Percentiles rank a stretch among this genome's conserved stretches.
These are phyloP conservation scores for Platynereis dumerilii DNA, from an alignment of 2,888 invertebrate genomes.

Conservation along the genomic window DNA sequence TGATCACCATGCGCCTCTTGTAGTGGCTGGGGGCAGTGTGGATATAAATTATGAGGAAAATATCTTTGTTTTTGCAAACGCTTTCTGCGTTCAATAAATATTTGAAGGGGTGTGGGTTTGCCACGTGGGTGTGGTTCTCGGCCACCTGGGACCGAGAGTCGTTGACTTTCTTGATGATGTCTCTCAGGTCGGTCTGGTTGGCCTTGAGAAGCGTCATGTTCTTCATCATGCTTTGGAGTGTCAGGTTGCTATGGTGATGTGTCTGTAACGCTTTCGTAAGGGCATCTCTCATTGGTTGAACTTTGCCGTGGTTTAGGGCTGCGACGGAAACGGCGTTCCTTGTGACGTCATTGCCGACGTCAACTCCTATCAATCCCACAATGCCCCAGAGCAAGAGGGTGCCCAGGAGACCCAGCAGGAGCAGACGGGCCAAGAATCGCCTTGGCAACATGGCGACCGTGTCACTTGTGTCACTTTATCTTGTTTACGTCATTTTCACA, in stretches of 20 bases:
- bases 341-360: too few relatives aligned
- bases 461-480: too few relatives aligned
- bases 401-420: too few relatives aligned
- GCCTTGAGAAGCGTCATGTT: constrained; percentile 26
- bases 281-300: background rate
- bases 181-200: constrained; percentile 19
- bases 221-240: constrained; percentile 14
- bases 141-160: background rate
- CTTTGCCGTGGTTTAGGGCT: too few relatives aligned
- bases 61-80: constrained; percentile 40
- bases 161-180: constrained; percentile 22
- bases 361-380: too few relatives aligned
- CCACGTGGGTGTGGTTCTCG: constrained; percentile 9
- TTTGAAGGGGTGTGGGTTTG: constrained; percentile 48
- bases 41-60: constrained; percentile 56
- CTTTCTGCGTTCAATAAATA: constrained; percentile 46
- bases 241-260: constrained; percentile 26
- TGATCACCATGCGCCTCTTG: constrained; percentile 56
- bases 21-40: constrained; percentile 59
- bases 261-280: constrained; percentile 4
- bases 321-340: too few relatives aligned
- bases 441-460: too few relatives aligned
- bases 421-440: too few relatives aligned
- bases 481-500: too few relatives aligned
- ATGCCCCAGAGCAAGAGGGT: too few relatives aligned